A percentile compares a stretch with the other conserved stretches of the same genome.
phyloP scores from a whole-genome alignment of 2,888 invertebrate genomes.

The Agrochola litura region DNA sequence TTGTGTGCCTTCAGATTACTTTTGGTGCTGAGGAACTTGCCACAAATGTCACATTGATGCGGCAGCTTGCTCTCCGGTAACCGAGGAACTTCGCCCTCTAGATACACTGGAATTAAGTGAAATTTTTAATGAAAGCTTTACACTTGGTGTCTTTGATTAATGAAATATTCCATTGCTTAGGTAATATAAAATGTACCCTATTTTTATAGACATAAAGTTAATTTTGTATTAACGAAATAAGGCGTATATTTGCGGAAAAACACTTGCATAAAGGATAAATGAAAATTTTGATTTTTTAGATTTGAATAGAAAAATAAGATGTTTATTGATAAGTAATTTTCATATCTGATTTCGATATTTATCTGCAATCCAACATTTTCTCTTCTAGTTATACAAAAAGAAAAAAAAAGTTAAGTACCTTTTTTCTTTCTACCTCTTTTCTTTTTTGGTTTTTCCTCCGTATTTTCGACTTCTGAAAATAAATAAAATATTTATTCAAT shows the following conservation, averaged over 20 bases:
- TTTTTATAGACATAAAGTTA: too few relatives aligned
- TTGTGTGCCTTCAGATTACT: slow-evolving; percentile 87
- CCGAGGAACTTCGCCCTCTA: slow-evolving; percentile 65
- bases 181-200: not conserved
- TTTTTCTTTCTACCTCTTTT: slow-evolving; percentile 83
- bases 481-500: not conserved
- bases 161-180: not conserved
- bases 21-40: slow-evolving; percentile 85
- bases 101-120: slow-evolving; percentile 58
- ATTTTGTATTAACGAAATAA: not conserved
- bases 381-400: not conserved
- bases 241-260: not conserved
- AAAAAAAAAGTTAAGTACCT: slow-evolving; percentile 67
- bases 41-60: slow-evolving; percentile 86
- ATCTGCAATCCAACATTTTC: not conserved
- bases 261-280: not conserved
- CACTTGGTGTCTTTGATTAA: not conserved
- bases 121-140: not conserved
- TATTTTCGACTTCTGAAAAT: slow-evolving; percentile 67
- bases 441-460: slow-evolving; percentile 73
- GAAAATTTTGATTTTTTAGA: not conserved
- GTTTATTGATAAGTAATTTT: not conserved
- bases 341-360: too few relatives aligned
- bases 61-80: slow-evolving; percentile 81
- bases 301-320: not conserved